Evolutionary conservation across 1,140 invertebrate genomes (phyloP).

Genomic region (Anagrus nilaparvatae): DNA sequence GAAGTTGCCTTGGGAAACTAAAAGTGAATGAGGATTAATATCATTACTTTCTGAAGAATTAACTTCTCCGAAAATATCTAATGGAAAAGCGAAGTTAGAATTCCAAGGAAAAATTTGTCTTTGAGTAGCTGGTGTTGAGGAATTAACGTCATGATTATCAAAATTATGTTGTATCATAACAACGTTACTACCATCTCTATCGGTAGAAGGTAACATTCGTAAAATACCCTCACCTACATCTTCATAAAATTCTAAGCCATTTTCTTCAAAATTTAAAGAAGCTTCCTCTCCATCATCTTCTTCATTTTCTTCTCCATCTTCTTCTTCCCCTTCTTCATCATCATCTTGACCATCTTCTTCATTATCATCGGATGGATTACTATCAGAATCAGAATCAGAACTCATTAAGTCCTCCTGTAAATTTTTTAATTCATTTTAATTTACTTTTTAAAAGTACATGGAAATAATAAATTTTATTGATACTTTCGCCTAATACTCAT

Average conservation of each 20-base stretch:
- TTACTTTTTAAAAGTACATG: too few species aligned
- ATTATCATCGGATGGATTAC: slow-evolving; percentile 42
- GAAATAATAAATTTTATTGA: too few species aligned
- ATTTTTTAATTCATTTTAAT: too few species aligned
- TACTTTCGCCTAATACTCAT: too few species aligned
- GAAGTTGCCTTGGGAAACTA: slow-evolving; percentile 31
- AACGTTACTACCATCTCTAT: slow-evolving; percentile 49
- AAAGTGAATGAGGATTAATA: slow-evolving; percentile 31
- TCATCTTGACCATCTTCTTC: slow-evolving; percentile 48
- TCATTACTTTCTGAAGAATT: slow-evolving; percentile 34
- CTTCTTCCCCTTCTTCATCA: slow-evolving; percentile 50
- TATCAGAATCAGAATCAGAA: slow-evolving; percentile 45
- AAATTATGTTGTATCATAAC: slow-evolving; percentile 52
- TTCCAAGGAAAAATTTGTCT: slow-evolving; percentile 45
- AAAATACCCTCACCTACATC: slow-evolving; percentile 40
- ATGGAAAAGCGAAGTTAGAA: slow-evolving; percentile 46
- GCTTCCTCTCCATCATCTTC: slow-evolving; percentile 60
- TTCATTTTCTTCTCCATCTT: slow-evolving; percentile 49
- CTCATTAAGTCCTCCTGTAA: slow-evolving; percentile 47
- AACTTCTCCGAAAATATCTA: slow-evolving; percentile 48
- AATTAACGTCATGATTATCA: slow-evolving; percentile 32
- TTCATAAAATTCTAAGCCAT: slow-evolving; percentile 44
- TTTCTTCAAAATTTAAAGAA: slow-evolving; percentile 44
- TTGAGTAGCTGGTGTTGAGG: slow-evolving; percentile 36
- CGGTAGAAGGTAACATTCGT: slow-evolving; percentile 42